Conservation (phyloP, 2,113 vertebrate species). For the Mola mola region DNA sequence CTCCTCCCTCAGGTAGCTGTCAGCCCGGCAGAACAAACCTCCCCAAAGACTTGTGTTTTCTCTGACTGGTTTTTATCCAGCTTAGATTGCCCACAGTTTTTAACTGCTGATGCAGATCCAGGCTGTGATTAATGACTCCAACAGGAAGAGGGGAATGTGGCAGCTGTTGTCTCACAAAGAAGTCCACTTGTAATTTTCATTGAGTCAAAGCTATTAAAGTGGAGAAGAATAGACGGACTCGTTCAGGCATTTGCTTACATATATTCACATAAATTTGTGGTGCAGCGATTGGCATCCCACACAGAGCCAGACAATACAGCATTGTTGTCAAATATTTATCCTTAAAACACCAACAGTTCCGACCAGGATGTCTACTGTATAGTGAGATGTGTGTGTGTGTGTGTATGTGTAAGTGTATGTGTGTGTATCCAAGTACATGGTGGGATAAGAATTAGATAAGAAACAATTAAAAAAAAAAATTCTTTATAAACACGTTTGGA, state of each 20-base stretch:
- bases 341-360: conserved; percentile 23
- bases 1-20: conserved; percentile 66
- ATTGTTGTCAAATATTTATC: conserved; percentile 22
- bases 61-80: background rate
- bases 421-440: no score
- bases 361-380: conserved; percentile 24
- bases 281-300: background rate
- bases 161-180: background rate
- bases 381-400: no score
- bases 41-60: conserved; percentile 3
- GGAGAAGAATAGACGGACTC: no score
- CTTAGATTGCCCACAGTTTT: background rate
- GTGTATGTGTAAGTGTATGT: no score
- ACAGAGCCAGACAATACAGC: conserved; percentile 12
- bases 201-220: background rate
- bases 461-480: no score
- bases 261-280: background rate
- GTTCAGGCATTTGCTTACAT: background rate
- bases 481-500: no score
- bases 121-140: conserved; percentile 1
- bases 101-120: background rate
- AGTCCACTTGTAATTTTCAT: background rate
- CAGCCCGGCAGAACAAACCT: conserved; percentile 55
- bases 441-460: no score
- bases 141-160: background rate